Evolutionary conservation across 2,888 invertebrate species (phyloP).

Genomic region (Dusona sp.): DNA sequence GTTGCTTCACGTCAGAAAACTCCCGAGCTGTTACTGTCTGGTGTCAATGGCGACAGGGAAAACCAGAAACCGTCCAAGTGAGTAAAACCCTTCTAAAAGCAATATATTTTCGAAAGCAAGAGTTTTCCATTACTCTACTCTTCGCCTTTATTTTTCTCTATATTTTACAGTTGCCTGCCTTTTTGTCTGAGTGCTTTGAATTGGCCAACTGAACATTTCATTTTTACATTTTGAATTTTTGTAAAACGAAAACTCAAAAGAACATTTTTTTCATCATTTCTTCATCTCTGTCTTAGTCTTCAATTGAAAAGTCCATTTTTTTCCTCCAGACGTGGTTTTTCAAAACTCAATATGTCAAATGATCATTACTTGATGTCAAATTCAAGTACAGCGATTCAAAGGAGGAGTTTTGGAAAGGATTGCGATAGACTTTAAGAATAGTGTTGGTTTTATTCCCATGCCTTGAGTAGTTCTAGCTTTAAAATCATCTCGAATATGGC

Average conservation of each 20-base stretch:
- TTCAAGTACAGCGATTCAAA: background rate
- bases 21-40: slow-evolving; percentile 63
- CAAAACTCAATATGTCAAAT: background rate
- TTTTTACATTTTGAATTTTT: background rate
- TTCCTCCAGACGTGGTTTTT: too few relatives aligned
- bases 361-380: background rate
- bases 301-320: too few relatives aligned
- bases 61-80: slow-evolving; percentile 68
- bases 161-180: background rate
- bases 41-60: slow-evolving; percentile 56
- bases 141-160: background rate
- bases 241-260: background rate
- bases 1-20: slow-evolving; percentile 56
- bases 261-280: background rate
- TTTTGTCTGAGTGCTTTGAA: background rate
- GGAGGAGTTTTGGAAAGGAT: background rate
- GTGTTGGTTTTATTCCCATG: background rate
- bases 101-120: slow-evolving; percentile 23
- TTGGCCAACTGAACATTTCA: background rate
- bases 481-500: background rate
- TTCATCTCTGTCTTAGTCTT: too few relatives aligned
- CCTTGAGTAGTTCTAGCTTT: background rate
- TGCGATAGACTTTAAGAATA: background rate
- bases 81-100: slow-evolving; percentile 49
- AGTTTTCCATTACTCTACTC: slow-evolving; percentile 23